These are phyloP conservation scores for Vidua chalybeata DNA, from an alignment of 2,113 vertebrate species.

Conservation along the genomic window DNA sequence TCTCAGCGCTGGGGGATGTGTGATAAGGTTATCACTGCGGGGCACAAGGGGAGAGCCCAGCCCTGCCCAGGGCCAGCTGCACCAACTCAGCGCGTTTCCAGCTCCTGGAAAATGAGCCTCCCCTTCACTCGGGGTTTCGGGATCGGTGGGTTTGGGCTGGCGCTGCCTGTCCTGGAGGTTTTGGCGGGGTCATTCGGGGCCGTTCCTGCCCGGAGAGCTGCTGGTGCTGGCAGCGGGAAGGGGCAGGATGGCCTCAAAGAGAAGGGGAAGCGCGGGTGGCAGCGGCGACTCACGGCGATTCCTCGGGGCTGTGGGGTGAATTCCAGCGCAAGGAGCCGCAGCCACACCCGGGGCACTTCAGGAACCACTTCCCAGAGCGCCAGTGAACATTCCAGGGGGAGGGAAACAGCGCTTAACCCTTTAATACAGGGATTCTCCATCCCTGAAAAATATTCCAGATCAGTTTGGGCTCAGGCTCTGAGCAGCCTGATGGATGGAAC, in stretches of 20 bases:
- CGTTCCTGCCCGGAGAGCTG: background rate
- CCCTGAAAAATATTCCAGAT: background rate
- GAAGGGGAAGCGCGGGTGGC: background rate
- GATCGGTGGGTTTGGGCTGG: fast-evolving
- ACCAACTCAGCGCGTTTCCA: fast-evolving
- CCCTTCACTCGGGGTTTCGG: fast-evolving
- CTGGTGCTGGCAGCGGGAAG: background rate
- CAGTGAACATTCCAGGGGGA: fast-evolving
- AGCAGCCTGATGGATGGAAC: background rate
- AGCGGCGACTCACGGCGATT: background rate
- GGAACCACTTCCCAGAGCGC: fast-evolving
- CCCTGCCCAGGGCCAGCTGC: background rate
- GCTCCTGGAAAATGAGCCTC: fast-evolving
- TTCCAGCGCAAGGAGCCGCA: background rate
- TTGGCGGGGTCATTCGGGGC: background rate
- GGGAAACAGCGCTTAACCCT: background rate
- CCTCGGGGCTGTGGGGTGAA: background rate
- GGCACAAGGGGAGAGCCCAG: background rate
- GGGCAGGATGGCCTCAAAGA: background rate
- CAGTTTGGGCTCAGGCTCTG: background rate
- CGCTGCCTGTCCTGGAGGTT: background rate
- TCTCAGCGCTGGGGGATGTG: background rate
- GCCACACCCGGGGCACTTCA: background rate
- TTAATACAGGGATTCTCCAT: background rate
- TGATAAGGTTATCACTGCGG: background rate